These are phyloP conservation scores for Lamprotornis superbus DNA, from an alignment of 2,113 vertebrate species.

Conservation along the genomic window DNA sequence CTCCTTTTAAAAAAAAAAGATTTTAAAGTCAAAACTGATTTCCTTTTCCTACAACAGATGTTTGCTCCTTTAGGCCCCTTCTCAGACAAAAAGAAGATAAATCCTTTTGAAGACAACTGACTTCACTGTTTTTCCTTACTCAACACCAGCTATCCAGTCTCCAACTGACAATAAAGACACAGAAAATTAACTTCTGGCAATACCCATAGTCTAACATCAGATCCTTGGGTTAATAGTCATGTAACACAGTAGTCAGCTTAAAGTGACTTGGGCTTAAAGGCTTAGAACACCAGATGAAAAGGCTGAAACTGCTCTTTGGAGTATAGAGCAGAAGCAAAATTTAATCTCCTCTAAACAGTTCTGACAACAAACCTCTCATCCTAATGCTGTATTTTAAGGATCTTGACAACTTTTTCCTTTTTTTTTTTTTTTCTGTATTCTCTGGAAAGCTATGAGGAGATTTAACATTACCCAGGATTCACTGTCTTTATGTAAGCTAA, in stretches of 20 bases:
- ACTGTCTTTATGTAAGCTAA: background rate
- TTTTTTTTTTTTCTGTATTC: background rate
- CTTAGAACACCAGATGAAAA: slow-evolving; percentile 39
- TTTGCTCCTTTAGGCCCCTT: background rate
- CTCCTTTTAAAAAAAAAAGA: background rate
- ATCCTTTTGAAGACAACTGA: background rate
- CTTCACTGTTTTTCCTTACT: background rate
- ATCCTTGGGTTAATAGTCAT: background rate
- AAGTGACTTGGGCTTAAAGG: slow-evolving; percentile 31
- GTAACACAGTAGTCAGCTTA: slow-evolving; percentile 4
- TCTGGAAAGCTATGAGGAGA: background rate
- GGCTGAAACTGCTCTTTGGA: slow-evolving; percentile 6
- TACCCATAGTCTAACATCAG: background rate
- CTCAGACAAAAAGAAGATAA: background rate
- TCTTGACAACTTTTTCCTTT: background rate
- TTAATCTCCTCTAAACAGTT: slow-evolving; percentile 52
- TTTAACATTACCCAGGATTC: background rate
- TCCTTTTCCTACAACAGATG: background rate
- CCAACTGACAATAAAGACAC: background rate
- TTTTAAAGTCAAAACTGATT: background rate
- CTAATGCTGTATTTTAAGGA: background rate
- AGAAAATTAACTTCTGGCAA: background rate
- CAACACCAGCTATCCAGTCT: background rate
- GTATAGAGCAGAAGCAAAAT: background rate
- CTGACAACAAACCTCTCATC: slow-evolving; percentile 34